These are phyloP conservation scores for Phyllotis vaccarum DNA, from an alignment of 2,797 vertebrate genomes.

Conservation along the genomic window DNA sequence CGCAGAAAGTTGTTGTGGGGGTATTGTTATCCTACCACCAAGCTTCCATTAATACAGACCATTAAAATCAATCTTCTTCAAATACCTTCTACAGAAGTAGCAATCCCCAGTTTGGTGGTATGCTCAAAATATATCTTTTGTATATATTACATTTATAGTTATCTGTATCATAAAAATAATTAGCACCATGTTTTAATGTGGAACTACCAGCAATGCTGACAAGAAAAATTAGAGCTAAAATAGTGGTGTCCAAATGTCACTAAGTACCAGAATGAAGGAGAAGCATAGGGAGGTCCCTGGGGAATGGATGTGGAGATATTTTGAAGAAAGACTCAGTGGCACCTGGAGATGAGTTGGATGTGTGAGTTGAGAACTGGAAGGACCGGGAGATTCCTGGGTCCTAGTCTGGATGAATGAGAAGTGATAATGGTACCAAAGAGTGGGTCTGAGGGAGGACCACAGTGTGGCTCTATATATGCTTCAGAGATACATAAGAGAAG, in stretches of 20 bases:
- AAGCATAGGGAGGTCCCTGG: not conserved
- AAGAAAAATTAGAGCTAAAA: slow-evolving; percentile 35
- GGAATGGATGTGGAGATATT: not conserved
- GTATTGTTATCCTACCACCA: not conserved
- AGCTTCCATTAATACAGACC: not conserved
- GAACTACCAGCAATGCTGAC: not conserved
- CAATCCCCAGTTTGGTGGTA: not conserved
- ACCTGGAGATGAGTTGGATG: not conserved
- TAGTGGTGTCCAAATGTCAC: not conserved
- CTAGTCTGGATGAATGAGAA: not conserved
- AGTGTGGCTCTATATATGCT: not conserved
- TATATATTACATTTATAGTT: slow-evolving; percentile 21
- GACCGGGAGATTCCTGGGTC: not conserved
- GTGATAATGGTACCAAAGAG: not conserved
- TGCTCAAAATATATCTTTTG: slow-evolving; percentile 31
- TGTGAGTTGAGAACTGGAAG: not conserved
- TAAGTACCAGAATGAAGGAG: not conserved
- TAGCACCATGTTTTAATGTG: slow-evolving; percentile 12
- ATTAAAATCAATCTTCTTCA: slow-evolving; percentile 19
- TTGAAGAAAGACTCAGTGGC: not conserved
- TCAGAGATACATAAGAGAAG: slow-evolving; percentile 2
- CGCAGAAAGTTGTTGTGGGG: not conserved
- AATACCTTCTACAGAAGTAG: not conserved
- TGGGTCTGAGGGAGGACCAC: not conserved
- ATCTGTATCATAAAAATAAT: slow-evolving; percentile 46